Evolutionary conservation across 2,113 vertebrate genomes (phyloP).

Genomic region (Oncorhynchus masou): DNA sequence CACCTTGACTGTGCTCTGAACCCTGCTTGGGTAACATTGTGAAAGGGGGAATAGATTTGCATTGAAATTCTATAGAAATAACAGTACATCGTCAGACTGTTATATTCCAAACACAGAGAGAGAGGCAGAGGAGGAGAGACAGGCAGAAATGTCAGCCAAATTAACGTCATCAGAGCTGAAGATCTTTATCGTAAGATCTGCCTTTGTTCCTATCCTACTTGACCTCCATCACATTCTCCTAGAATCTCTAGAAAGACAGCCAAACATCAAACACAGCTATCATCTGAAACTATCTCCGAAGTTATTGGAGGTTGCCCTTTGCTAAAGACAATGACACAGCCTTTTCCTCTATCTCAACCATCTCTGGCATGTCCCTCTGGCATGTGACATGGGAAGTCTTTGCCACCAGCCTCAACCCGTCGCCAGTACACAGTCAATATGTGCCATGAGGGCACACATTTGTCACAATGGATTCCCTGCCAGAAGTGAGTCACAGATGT

Average conservation of each 20-base stretch:
- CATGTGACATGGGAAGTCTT: neutral
- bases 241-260: slow-evolving; percentile 1
- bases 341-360: neutral
- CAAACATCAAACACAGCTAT: slow-evolving; percentile 21
- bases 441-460: slow-evolving; percentile 4
- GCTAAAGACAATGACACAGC: neutral
- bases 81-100: neutral
- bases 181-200: neutral
- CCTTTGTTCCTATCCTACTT: slow-evolving; percentile 17
- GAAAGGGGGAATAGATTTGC: neutral
- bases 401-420: neutral
- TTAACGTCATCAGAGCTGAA: neutral
- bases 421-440: neutral
- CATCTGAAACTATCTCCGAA: neutral
- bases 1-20: neutral
- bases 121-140: neutral
- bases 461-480: slow-evolving; percentile 32
- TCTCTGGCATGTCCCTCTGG: neutral
- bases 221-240: slow-evolving; percentile 28
- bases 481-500: slow-evolving; percentile 17
- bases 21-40: neutral
- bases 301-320: neutral
- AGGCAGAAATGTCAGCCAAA: neutral
- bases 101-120: neutral
- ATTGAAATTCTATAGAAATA: neutral